phyloP scores from a whole-genome alignment of 1,140 invertebrate species.

The Archivesica marissinica region DNA sequence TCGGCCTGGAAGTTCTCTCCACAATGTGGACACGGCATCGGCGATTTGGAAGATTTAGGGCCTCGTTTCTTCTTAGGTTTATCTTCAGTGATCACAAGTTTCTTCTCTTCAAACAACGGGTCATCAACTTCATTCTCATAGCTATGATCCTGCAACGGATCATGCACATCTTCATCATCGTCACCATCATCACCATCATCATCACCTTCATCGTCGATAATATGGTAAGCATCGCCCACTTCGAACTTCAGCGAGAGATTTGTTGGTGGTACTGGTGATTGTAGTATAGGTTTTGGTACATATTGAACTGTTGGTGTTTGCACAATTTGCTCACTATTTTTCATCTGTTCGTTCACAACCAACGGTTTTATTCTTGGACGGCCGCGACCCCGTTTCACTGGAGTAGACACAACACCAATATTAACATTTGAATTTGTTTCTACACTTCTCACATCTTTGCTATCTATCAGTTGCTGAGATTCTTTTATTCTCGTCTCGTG shows the following conservation, averaged over 20 bases:
- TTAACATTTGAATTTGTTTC: not conserved
- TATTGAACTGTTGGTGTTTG: not conserved
- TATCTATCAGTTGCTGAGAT: not conserved
- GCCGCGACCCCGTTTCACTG: slow-evolving; percentile 62
- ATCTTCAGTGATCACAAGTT: slow-evolving; percentile 17
- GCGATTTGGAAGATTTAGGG: slow-evolving; percentile 61
- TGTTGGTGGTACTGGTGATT: not conserved
- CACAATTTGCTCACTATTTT: not conserved
- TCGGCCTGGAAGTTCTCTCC: slow-evolving; percentile 78
- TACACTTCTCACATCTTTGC: slow-evolving; percentile 27
- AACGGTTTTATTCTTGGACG: slow-evolving; percentile 62
- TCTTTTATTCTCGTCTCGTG: slow-evolving; percentile 66
- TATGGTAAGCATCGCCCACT: not conserved
- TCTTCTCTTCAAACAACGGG: slow-evolving; percentile 38
- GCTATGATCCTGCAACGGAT: slow-evolving; percentile 40
- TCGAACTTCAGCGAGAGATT: not conserved
- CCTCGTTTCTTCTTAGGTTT: slow-evolving; percentile 60
- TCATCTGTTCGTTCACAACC: slow-evolving; percentile 25
- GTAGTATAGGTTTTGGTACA: not conserved
- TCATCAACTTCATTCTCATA: slow-evolving; percentile 34
- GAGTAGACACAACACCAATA: not conserved
- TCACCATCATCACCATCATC: slow-evolving; percentile 62
- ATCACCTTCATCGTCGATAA: slow-evolving; percentile 37
- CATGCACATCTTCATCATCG: slow-evolving; percentile 62
- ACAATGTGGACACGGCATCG: slow-evolving; percentile 75